Conservation (phyloP, 2,888 invertebrate genomes). For the Anaspis maculata region DNA sequence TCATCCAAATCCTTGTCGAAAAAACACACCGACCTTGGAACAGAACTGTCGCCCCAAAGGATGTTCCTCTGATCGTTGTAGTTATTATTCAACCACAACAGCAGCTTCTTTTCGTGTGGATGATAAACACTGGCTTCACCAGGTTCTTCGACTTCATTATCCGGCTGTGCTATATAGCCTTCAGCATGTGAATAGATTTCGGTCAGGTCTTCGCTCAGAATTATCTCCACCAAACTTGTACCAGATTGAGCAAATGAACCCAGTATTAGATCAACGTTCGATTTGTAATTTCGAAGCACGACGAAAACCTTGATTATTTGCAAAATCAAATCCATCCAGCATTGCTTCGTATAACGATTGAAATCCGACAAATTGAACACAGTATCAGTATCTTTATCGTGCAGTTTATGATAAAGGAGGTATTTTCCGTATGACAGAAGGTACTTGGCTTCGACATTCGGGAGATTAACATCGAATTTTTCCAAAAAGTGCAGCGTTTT, state of each 20-base stretch:
- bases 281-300: slow-evolving; percentile 39
- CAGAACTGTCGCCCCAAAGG: slow-evolving; percentile 33
- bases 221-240: not conserved
- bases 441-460: slow-evolving; percentile 38
- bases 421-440: slow-evolving; percentile 41
- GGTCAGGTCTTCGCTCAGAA: not conserved
- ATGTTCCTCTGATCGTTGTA: slow-evolving; percentile 37
- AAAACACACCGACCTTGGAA: not conserved
- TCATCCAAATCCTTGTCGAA: slow-evolving; percentile 48
- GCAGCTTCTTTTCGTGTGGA: slow-evolving; percentile 30
- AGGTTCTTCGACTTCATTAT: slow-evolving; percentile 30
- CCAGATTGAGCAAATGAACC: no score
- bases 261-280: slow-evolving; percentile 12
- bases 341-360: slow-evolving; percentile 35
- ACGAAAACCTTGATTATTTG: slow-evolving; percentile 54
- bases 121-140: slow-evolving; percentile 10
- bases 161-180: not conserved
- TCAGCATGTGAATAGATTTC: not conserved
- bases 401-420: slow-evolving; percentile 19
- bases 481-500: slow-evolving; percentile 35
- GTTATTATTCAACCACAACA: slow-evolving; percentile 41
- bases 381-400: slow-evolving; percentile 8
- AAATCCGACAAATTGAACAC: slow-evolving; percentile 20
- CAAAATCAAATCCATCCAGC: slow-evolving; percentile 55
- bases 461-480: slow-evolving; percentile 33